These are phyloP conservation scores for Volucella zonaria DNA, from an alignment of 2,888 invertebrate species.

Conservation along the genomic window DNA sequence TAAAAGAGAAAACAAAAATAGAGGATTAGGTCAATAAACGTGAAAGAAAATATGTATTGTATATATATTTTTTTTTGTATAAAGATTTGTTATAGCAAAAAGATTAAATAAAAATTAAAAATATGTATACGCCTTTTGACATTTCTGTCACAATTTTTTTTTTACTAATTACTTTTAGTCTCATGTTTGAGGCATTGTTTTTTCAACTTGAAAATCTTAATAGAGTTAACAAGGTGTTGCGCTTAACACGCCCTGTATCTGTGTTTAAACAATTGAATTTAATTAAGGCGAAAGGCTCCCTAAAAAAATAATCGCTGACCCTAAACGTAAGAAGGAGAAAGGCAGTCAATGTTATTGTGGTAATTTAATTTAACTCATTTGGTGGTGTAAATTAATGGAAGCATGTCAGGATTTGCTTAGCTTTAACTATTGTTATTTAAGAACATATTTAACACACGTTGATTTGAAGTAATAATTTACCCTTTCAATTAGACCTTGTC, in stretches of 20 bases:
- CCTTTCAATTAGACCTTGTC: slow-evolving; percentile 13
- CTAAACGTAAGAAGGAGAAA: neutral
- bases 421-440: slow-evolving; percentile 5
- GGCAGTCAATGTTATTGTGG: slow-evolving; percentile 10
- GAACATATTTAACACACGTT: slow-evolving; percentile 33
- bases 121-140: neutral
- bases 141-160: too few relatives aligned
- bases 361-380: slow-evolving; percentile 50
- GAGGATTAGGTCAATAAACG: slow-evolving; percentile 61
- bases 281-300: slow-evolving; percentile 30
- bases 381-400: slow-evolving; percentile 23
- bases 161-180: too few relatives aligned
- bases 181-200: slow-evolving; percentile 1
- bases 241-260: neutral
- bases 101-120: neutral
- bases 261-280: neutral
- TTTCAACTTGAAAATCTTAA: slow-evolving; percentile 31
- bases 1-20: slow-evolving; percentile 49
- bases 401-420: slow-evolving; percentile 1
- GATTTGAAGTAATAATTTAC: slow-evolving; percentile 55
- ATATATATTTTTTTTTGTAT: slow-evolving; percentile 6
- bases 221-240: neutral
- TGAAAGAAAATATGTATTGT: slow-evolving; percentile 38
- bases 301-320: slow-evolving; percentile 53
- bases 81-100: slow-evolving; percentile 9